phyloP scores from a whole-genome alignment of 2,797 vertebrate species.

The Malurus leucopterus region DNA sequence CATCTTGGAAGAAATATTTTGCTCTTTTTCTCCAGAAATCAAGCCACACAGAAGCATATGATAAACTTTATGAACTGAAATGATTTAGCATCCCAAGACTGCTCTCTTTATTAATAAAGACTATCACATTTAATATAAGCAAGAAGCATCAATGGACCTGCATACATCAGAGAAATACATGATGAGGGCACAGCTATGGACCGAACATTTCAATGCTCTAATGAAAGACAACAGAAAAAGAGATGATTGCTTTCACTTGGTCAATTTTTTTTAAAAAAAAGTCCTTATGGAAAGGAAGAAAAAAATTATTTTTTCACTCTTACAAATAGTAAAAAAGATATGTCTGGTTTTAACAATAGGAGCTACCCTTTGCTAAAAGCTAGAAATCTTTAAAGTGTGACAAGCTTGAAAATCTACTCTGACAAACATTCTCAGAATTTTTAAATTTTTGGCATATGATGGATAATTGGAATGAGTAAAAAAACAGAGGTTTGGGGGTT shows the following conservation, averaged over 20 bases:
- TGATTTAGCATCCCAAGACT: not conserved
- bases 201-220: not conserved
- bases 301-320: not conserved
- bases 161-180: not conserved
- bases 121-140: not conserved
- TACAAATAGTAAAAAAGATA: not conserved
- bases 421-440: not conserved
- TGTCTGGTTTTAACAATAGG: not conserved
- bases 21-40: not conserved
- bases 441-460: not conserved
- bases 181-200: not conserved
- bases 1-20: not conserved
- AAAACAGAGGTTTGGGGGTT: not conserved
- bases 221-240: not conserved
- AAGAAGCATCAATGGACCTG: not conserved
- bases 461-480: not conserved
- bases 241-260: not conserved
- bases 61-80: not conserved
- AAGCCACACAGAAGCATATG: not conserved
- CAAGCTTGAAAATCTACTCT: not conserved
- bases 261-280: not conserved
- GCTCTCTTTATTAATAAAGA: not conserved
- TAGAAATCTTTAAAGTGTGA: not conserved
- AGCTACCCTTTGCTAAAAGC: not conserved
- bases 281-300: not conserved